Percentiles rank a stretch among this genome's conserved stretches.
Evolutionary conservation across 1,140 invertebrate genomes (phyloP).

Genomic region (Drosophila melanogaster): Release_6_plus_ISO1_MT NT_033779.5:4503501-4504000

Average conservation of each 20-base stretch:
- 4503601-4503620: conserved; percentile 90
- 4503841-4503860: conserved; percentile 85
- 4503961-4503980: conserved; percentile 86
- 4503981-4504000: conserved; percentile 93
- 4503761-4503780: conserved; percentile 92
- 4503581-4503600: conserved; percentile 85
- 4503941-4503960: conserved; percentile 65
- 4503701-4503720: conserved; percentile 90
- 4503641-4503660: conserved; percentile 92
- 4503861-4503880: conserved; percentile 86
- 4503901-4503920: conserved; percentile 36
- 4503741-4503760: conserved; percentile 92
- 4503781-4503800: conserved; percentile 89
- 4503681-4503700: conserved; percentile 90
- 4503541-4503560: conserved; percentile 9
- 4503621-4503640: conserved; percentile 88
- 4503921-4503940: neutral
- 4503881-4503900: conserved; percentile 75
- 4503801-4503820: conserved; percentile 88
- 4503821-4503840: conserved; percentile 90
- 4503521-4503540: conserved; percentile 44
- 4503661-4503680: conserved; percentile 90
- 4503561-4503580: conserved; percentile 29
- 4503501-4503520: conserved; percentile 86
- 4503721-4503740: conserved; percentile 89